These are phyloP conservation scores for Zaprionus inermis DNA, from an alignment of 1,140 invertebrate species.

Conservation along the genomic window DNA sequence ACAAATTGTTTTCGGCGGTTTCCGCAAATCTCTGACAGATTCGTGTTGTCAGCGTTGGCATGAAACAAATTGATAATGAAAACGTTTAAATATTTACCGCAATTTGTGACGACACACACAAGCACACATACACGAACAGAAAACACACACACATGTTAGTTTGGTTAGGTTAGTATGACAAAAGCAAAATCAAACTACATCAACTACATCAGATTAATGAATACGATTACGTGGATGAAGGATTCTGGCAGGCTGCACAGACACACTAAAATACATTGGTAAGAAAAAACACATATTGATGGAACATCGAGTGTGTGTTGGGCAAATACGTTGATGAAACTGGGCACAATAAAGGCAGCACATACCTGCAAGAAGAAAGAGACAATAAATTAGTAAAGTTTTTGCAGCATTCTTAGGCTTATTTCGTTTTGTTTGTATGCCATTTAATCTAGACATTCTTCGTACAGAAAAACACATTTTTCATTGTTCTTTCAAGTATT, in stretches of 20 bases:
- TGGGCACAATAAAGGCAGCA: not conserved
- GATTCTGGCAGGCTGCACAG: conserved; percentile 27
- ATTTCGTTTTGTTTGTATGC: no score
- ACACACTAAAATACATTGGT: conserved; percentile 15
- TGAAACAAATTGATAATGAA: conserved; percentile 75
- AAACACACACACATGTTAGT: conserved; percentile 17
- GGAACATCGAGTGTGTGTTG: conserved; percentile 50
- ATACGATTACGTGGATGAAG: conserved; percentile 42
- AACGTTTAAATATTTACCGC: conserved; percentile 80
- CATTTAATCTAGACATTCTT: no score
- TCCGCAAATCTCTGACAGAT: conserved; percentile 76
- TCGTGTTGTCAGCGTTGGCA: conserved; percentile 52
- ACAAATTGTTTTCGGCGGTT: conserved; percentile 79
- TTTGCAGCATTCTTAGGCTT: not conserved
- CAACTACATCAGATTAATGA: conserved; percentile 36
- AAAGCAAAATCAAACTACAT: conserved; percentile 54
- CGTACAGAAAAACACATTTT: no score
- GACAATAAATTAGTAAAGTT: not conserved
- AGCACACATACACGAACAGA: conserved; percentile 24
- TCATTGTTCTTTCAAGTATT: no score
- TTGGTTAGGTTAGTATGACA: conserved; percentile 32
- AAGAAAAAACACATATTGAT: conserved; percentile 57
- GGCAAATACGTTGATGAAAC: not conserved
- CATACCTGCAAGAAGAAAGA: conserved; percentile 68
- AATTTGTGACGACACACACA: conserved; percentile 65